Evolutionary conservation across 2,113 vertebrate species (phyloP).

Genomic region (Mionectes macconnelli): DNA sequence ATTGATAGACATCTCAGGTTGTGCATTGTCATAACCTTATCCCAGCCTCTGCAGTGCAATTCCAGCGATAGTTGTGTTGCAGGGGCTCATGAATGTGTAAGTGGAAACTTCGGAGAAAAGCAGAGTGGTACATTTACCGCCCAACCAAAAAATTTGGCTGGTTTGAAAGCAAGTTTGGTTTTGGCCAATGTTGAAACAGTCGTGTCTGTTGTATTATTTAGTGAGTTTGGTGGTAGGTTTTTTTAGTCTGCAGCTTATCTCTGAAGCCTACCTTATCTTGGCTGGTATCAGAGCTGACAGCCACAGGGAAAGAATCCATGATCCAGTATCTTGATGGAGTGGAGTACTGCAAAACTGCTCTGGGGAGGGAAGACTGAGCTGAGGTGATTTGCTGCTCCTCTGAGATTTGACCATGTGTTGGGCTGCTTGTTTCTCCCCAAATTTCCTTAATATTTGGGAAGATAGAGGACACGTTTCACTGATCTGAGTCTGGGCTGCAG

Average conservation of each 20-base stretch:
- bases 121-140: neutral
- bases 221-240: neutral
- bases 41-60: neutral
- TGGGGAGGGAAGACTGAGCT: neutral
- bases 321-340: neutral
- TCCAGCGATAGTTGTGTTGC: neutral
- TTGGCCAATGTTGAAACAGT: neutral
- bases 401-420: neutral
- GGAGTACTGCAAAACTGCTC: neutral
- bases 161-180: neutral
- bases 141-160: accelerated
- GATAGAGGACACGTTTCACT: neutral
- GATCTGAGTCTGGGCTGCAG: neutral
- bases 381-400: neutral
- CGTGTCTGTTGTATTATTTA: neutral
- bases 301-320: neutral
- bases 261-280: neutral
- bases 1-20: slow-evolving; percentile 15
- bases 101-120: neutral
- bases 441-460: neutral
- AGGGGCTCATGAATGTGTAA: neutral
- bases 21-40: slow-evolving; percentile 5
- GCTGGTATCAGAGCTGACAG: neutral
- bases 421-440: neutral
- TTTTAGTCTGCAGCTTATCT: neutral